Evolutionary conservation across 2,888 invertebrate genomes (phyloP), one percentile per base, ranked within the genome.

Genomic region (Eurytoma adleriae): DNA sequence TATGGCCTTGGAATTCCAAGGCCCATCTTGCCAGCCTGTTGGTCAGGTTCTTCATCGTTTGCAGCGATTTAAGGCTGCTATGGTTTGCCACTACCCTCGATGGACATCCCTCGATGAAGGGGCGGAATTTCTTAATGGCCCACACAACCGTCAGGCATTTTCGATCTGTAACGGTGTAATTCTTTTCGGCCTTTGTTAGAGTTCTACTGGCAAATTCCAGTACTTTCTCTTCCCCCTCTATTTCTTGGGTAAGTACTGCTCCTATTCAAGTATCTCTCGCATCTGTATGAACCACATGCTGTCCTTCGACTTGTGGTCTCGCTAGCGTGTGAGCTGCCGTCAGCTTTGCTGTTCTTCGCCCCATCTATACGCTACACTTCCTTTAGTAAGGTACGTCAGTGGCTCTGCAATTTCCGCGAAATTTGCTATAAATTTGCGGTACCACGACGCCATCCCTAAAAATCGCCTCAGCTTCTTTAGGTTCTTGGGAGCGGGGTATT

Each of bases 141-240:
- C 84, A 85, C 0, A 85, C 14, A 0, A 86, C 82, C 0, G 85
- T 84, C 0, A 86, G 79, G 54, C 85, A 86, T 48, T 87, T 85
- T 27, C 62, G 75, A 64, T 86, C 83, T 0, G 85, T 85, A 12
- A 82, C 83, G 3, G 83, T 72, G 30, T 84, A 86, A 27, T 84
- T 84, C 2, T 78, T 57, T 64, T 86, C 85, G 0, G 84, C 68
- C 1, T 68, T 67, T 1, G 62, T 73, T 7, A 86, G 68, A 0
- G 84, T 54, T 0, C 83, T 69, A 24, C 85, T 85, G 0, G 84
- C 84, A 56, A 84, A 86, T 0, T 86, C 85, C 1, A 87, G 82
- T 2, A 84, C 85, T 0, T 67, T 24, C 48, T 84, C 14, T 72
- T 59, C 13, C n/a, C 59, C 16, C 3, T 16, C 10, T 1, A 24